Conservation (phyloP, 2,888 invertebrate species). For the Agriotes lineatus region DNA sequence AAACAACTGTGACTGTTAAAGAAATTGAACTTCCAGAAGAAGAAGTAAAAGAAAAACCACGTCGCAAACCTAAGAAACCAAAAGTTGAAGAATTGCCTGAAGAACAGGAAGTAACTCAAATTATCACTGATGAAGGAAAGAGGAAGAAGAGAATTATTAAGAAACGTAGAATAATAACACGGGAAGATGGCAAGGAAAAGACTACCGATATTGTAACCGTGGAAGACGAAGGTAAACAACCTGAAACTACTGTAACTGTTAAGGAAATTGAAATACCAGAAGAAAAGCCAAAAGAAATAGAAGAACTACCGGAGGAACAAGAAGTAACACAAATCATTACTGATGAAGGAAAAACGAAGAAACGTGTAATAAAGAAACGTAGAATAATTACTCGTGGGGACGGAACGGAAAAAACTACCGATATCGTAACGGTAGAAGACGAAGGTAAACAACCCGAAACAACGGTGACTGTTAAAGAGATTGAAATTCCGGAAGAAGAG, state of each 20-base stretch:
- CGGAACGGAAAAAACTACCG: slow-evolving; percentile 65
- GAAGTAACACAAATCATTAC: slow-evolving; percentile 48
- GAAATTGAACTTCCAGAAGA: slow-evolving; percentile 44
- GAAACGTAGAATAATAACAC: slow-evolving; percentile 57
- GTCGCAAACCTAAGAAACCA: slow-evolving; percentile 30
- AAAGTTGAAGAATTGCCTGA: slow-evolving; percentile 55
- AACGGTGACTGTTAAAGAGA: slow-evolving; percentile 58
- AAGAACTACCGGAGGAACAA: slow-evolving; percentile 45
- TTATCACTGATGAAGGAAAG: slow-evolving; percentile 51
- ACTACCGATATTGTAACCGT: slow-evolving; percentile 58
- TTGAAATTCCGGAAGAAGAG: slow-evolving; percentile 44
- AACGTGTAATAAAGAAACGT: slow-evolving; percentile 61
- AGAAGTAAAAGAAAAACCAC: slow-evolving; percentile 37
- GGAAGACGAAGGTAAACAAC: slow-evolving; percentile 60
- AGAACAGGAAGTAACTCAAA: slow-evolving; percentile 51
- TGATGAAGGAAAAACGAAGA: slow-evolving; percentile 61
- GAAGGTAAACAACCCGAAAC: slow-evolving; percentile 64
- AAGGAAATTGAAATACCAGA: slow-evolving; percentile 48
- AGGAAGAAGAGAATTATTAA: slow-evolving; percentile 55
- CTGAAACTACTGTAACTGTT: slow-evolving; percentile 57
- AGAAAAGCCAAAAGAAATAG: slow-evolving; percentile 37
- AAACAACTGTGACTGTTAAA: slow-evolving; percentile 56
- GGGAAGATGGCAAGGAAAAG: slow-evolving; percentile 48
- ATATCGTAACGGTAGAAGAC: slow-evolving; percentile 65
- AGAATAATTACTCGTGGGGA: slow-evolving; percentile 64